Evolutionary conservation across 2,797 vertebrate species (phyloP), one percentile per base, ranked within the genome.

Genomic region (Argyrosomus regius): DNA sequence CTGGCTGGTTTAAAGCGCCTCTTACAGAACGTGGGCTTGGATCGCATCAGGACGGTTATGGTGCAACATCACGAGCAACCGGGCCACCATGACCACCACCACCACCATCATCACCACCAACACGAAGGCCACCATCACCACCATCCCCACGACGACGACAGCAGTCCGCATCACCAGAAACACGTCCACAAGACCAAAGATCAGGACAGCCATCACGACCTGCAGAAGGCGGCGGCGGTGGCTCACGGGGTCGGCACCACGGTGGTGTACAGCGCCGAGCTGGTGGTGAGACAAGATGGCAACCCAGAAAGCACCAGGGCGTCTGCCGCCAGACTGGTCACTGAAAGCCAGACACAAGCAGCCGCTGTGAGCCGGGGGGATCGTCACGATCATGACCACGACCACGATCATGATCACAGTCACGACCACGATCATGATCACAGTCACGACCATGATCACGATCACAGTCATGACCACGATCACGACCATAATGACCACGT

Each of bases 1-100:
- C 66, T 98, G 78, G 94, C 94, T 35, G 98, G 97, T 1, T 94
- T 99, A 11, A 96, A 91, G 87, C 96, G 96, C 20, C 93, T 99
- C 35, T 84, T 99, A 3, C 92, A 94, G 64, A 97, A 92, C 14
- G 95, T 99, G 65, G 97, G 97, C 0, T 87, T 98, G 74, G 96
- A 96, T 89, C 96, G 94, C 64, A 87, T 96, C 79, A 94, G 95
- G 80, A 95, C 58, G 43, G 89, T 97, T 24, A 94, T 59, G 60
- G 93, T 96, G 61, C 91, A 92, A 20, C 95, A 95, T 71, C 91
- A 82, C 6, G 81, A 93, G 52, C 79, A 81, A 2, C 46, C 60
- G 0, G 87, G 70, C n/a, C 70, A 77, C 18, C 84, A 88, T 0
- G 39, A 70, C 0, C 13, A 76, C 4, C 46, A 89, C 4, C 31